Evolutionary conservation across 2,113 vertebrate genomes (phyloP), one percentile per base, ranked within the genome.

Genomic region (Aviceda subcristata): DNA sequence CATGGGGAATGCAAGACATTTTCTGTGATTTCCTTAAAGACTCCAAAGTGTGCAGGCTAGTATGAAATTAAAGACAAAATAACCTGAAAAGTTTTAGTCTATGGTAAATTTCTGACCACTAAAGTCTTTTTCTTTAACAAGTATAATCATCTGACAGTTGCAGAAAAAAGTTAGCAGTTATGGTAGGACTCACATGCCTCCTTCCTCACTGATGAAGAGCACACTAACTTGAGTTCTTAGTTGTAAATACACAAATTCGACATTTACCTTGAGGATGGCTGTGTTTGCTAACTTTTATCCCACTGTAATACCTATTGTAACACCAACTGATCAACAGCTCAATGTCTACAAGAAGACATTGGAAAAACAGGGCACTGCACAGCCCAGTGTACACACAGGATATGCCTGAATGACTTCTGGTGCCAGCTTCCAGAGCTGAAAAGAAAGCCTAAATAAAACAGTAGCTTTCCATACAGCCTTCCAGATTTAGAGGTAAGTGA

Each of bases 1-100:
- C 32, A 26, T 5, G 18, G 43, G 53, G 30, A 92, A 88, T 0
- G 7, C 21, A 43, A 60, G 80, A 73, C 38, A 81, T 39, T 91
- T 55, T 26, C 89, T 90, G 90, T 86, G 73, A 97, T 95, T 95
- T 96, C 81, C 80, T 64, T 53, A 53, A 77, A 80, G 29, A 36
- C 12, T 88, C 29, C 34, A 64, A 78, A 95, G 53, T 17, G 63
- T 12, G 48, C 50, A 88, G 43, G 36, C 12, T 38, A 39, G 36
- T 22, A 56, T 13, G 51, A 76, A 91, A 88, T 50, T 53, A 55
- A 85, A 82, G 23, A 60, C 30, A 89, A 86, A 90, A 14, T 6
- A 83, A 15, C 62, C 15, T 20, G 76, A 64, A 62, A 84, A 85
- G 16, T 3, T 76, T 85, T 19, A 90, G n/a, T 17, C 19, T 62